phyloP scores from a whole-genome alignment of 1,140 invertebrate species.

The Wiebesia pumilae region DNA sequence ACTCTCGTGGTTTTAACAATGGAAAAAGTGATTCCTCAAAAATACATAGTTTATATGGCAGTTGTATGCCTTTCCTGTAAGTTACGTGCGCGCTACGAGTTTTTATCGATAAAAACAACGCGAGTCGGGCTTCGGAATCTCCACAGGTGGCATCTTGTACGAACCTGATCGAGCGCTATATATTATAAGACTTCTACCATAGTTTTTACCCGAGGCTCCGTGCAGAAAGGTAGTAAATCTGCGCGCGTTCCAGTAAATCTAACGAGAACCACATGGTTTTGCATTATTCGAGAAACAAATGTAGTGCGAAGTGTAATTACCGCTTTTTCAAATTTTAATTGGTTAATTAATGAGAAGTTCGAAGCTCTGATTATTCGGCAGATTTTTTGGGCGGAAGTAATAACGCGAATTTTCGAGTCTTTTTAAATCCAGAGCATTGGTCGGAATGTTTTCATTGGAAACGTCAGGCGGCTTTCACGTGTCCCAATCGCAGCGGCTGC shows the following conservation, averaged over 20 bases:
- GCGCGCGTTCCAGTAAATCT: no score
- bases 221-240: not conserved
- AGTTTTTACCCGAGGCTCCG: not conserved
- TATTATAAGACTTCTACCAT: constrained; percentile 13
- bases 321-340: constrained; percentile 22
- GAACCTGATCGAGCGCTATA: not conserved
- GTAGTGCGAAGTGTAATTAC: not conserved
- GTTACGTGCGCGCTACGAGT: constrained; percentile 8
- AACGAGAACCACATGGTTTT: not conserved
- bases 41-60: not conserved
- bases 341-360: not conserved
- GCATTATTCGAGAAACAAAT: constrained; percentile 11
- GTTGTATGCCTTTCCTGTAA: not conserved
- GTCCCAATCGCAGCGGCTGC: not conserved
- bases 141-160: constrained; percentile 37
- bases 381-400: not conserved
- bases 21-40: not conserved
- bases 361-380: not conserved
- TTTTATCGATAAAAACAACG: constrained; percentile 30
- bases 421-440: constrained; percentile 5
- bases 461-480: not conserved
- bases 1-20: not conserved
- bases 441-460: constrained; percentile 12
- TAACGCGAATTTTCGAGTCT: no score
- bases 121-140: constrained; percentile 17